These are phyloP conservation scores for Drosophila mimica DNA, from an alignment of 2,888 invertebrate species.

Conservation along the genomic window DNA sequence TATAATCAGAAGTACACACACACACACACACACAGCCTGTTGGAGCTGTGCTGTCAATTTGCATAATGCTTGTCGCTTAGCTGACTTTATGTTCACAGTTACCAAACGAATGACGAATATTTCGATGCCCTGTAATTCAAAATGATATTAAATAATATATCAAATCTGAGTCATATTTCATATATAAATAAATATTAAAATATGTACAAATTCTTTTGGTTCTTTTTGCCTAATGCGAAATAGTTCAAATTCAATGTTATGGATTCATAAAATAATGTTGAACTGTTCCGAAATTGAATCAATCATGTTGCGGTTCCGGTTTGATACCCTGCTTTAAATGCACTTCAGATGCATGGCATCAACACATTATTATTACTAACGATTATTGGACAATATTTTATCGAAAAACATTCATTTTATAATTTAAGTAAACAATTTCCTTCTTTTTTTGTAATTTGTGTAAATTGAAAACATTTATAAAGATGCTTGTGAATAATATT, in stretches of 20 bases:
- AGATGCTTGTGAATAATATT: neutral
- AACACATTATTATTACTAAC: no score
- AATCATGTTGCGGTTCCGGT: neutral
- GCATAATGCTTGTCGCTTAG: conserved; percentile 50
- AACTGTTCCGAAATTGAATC: neutral
- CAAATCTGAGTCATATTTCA: neutral
- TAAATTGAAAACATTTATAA: neutral
- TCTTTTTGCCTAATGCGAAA: neutral
- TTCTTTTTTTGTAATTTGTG: neutral
- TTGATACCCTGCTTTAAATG: neutral
- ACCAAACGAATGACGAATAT: conserved; percentile 40
- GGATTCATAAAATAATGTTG: neutral
- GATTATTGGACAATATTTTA: neutral
- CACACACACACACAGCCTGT: conserved; percentile 4
- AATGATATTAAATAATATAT: neutral
- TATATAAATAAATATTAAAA: neutral
- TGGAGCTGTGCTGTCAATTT: conserved; percentile 28
- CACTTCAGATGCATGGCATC: no score
- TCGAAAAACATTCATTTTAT: neutral
- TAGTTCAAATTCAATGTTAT: neutral
- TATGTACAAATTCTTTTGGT: neutral
- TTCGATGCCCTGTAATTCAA: conserved; percentile 16
- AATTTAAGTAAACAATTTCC: neutral
- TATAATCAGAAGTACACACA: conserved; percentile 43
- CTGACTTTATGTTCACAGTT: conserved; percentile 45